Base-by-base conservation (phyloP, 2,113 vertebrate genomes). In the Sterrhoptilus dennistouni region DNA sequence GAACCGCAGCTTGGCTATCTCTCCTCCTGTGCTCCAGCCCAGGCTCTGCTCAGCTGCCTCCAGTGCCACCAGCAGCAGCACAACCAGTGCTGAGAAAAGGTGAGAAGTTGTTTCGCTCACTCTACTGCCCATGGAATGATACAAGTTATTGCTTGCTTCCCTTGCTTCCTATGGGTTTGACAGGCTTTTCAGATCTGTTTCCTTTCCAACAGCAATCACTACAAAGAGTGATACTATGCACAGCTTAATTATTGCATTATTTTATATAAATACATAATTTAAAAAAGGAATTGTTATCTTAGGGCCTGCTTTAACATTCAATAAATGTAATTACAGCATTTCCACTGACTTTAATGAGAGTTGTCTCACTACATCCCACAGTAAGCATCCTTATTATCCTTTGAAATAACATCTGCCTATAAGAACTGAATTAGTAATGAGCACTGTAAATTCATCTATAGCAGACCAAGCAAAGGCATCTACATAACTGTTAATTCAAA, bases 251-350 rank as follows among this genome's bases (percentile, higher is more conserved):
- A 59, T 4, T 29, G 29, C 44, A 85, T 70, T 75, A 71, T 50
- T 79, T 76, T 72, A 83, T 66, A 64, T 21, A 70, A 69, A 80
- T 14, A 59, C 0, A 0, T 74, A 92, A 84, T 44, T 44, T 20
- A 61, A 66, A 45, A 75, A 17, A 63, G 33, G 33, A 83, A 49
- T 15, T 24, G 72, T 65, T 81, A 53, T 71, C 66, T 86, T 47
- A 40, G n/a, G 49, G 38, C 27, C 49, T 21, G 19, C 40, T 90
- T n/a, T 68, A 90, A 64, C 22, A 29, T 47, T 66, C 33, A 83
- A 40, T 64, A 95, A 83, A 76, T 40, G 36, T 59, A 90, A 86
- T 93, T 88, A 83, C 35, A 85, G 63, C 21, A 12, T 57, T 85
- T 90, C 68, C 50, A 90, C 17, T 52, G 89, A 86, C 24, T 85